Base-by-base conservation (phyloP, 2,888 invertebrate species). In the Drosophila borealis region DNA sequence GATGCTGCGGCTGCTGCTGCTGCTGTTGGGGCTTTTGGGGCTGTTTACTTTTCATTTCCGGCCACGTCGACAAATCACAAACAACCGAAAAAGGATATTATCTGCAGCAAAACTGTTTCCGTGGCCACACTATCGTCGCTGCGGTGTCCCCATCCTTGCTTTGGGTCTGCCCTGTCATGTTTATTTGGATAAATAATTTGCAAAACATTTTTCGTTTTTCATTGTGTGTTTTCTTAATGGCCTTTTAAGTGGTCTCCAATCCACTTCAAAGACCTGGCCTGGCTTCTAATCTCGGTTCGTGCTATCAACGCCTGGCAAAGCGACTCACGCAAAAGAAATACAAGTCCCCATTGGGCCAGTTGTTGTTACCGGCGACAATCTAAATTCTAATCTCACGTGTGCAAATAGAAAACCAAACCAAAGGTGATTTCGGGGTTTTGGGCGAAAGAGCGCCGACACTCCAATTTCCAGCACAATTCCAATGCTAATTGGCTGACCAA, bases 1-100 rank as follows among this genome's bases (percentile, higher is more conserved):
- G 60, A 65, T 70, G 60, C 61, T 55, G 57, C 42, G 57, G 56
- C 36, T 39, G 65, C 33, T 45, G 64, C 10, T 45, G 41, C 11
- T 62, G 51, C 34, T 44, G 41, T 3, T 57, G 49, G 17, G 69
- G 65, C 13, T 49, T 48, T 21, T 63, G 59, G 44, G 74, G 74
- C 66, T 83, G 85, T 83, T 83, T 83, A 83, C 78, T 83, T 83
- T 83, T 83, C 83, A 84, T 84, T 84, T 84, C 83, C 83, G 83
- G 86, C 86, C 80, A 88, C 83, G 88, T 74, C 88, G 88, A 84
- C 83, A 88, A 84, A 84, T 84, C 83, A 88, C 73, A 86, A 80
- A 71, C 80, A 81, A 77, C 68, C 65, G 29, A 70, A 80, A 88
- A 84, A 88, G 83, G 83, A 84, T 88, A 84, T 84, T 82, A 84